Evolutionary conservation across 2,113 vertebrate species (phyloP), one percentile per base, ranked within the genome.

Genomic region (Corapipo altera): DNA sequence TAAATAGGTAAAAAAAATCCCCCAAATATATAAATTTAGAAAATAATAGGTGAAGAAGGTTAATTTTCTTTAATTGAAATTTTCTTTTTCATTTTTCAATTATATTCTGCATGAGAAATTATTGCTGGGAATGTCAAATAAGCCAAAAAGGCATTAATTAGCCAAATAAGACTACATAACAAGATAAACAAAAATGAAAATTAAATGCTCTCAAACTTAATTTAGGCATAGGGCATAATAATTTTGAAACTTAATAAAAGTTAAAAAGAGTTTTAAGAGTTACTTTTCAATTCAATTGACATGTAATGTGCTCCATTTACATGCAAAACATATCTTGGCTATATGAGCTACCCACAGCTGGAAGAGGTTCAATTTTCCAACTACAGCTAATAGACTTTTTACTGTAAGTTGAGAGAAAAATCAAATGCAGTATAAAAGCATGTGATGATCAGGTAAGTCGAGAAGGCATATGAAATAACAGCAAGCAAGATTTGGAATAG

Each of bases 221-320:
- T 96, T 70, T 84, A 74, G 57, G 64, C 26, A 92, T 23, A 72
- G 20, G 52, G 19, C 54, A 88, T 46, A 73, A 79, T 85, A 0
- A 81, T 96, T 91, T 84, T 72, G 28, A 86, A 95, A 88, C 39
- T 58, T 62, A 84, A 91, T 90, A 83, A 83, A 85, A 73, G 43
- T 51, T 74, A 93, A 94, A 58, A 12, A 91, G 64, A 94, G 41
- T 85, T 95, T 67, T 90, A 96, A 87, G 73, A 69, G 61, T 52
- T 43, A 72, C 39, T 94, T 97, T 88, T 95, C 59, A 91, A 89
- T 89, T 92, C 80, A 92, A 48, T 69, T 85, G 84, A 70, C 35
- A 37, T 20, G 18, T 52, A 86, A 91, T 76, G 19, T 58, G 28
- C n/a, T 83, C 59, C 64, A 83, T 91, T 93, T 95, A 72, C 82